Evolutionary conservation across 2,888 invertebrate genomes (phyloP), one percentile per base, ranked within the genome.

Genomic region (Cheilosia variabilis): DNA sequence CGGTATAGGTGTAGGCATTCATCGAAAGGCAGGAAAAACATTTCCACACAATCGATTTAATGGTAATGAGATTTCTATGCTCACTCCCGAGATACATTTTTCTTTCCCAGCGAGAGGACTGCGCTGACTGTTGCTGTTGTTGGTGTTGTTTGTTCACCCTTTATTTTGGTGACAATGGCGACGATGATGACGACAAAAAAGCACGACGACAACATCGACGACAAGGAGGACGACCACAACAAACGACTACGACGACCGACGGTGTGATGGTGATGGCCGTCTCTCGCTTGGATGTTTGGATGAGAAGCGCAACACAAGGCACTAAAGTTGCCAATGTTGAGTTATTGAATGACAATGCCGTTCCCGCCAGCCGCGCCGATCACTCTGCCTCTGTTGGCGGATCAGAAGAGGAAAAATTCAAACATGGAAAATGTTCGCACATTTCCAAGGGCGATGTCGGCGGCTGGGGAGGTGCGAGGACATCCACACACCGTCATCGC

Each of bases 31-130:
- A n/a, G 57, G 78, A 50, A 62, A 68, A 75, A 81, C 81, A 86
- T 86, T 86, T 86, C 86, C 86, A 86, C 86, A 86, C 86, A 86
- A 86, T 86, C 86, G 86, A 86, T 81, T 86, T 86, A 81, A 86
- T 86, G 86, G 76, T 86, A 86, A 86, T 86, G 86, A 86, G 86
- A 81, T 81, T 86, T 86, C 86, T 86, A 86, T 86, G 81, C 86
- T 86, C 68, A 58, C 50, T 63, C 60, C 57, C 34, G 62, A 81
- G 86, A 77, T 81, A 76, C 76, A 86, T 76, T 86, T 86, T 86
- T 86, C 76, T 81, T 71, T 73, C 50, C 52, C 72, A 57, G 69
- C 63, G 57, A 63, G 41, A 47, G 53, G 72, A 31, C 45, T 77
- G 53, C 57, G 47, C 47, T 58, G 72, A 31, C 45, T 77, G 41